Base-by-base conservation (phyloP, 2,797 vertebrate species). In the Centropyge bicolor region DNA sequence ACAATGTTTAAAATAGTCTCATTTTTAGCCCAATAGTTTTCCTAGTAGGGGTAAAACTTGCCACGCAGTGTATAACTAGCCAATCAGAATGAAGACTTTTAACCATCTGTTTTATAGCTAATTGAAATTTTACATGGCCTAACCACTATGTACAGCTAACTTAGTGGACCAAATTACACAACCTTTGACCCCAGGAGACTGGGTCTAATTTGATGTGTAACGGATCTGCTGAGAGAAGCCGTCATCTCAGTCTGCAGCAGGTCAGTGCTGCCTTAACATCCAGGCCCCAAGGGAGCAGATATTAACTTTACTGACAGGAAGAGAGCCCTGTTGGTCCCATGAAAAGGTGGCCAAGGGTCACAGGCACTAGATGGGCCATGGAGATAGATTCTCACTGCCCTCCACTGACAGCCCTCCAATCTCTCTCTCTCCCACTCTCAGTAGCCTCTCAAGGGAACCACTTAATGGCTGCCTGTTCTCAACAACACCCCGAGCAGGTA, bases 261-360 rank as follows among this genome's bases (percentile, higher is more conserved):
- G 85, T 90, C 81, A 84, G 73, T 9, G 45, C 77, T 82, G 76
- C 80, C 57, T 87, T 72, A 80, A 89, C 92, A 82, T 92, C 83
- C 78, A 74, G 57, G 83, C 84, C 90, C 90, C 70, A 1, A 59
- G 91, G 90, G 92, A 84, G 79, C 82, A 85, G 87, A 93, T 93
- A 91, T 94, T 92, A 92, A 93, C 90, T 93, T 93, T 90, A 92
- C 91, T 88, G 93, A 87, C 92, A 94, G 93, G 93, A 93, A 94
- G 91, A 83, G 83, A 92, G 82, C 76, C 84, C 89, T 91, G 91
- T 92, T 87, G 89, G 91, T 94, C 92, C 92, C 91, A 93, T 94
- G 93, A 92, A 93, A 90, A 92, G 93, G 92, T 93, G 88, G 85
- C 83, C 80, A 82, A 36, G 92, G 94, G 92, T 95, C 93, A 94